Percentiles rank a stretch among this genome's conserved stretches.
These are phyloP conservation scores for Tetragonula clypearis DNA, from an alignment of 1,140 invertebrate genomes.

Conservation along the genomic window DNA sequence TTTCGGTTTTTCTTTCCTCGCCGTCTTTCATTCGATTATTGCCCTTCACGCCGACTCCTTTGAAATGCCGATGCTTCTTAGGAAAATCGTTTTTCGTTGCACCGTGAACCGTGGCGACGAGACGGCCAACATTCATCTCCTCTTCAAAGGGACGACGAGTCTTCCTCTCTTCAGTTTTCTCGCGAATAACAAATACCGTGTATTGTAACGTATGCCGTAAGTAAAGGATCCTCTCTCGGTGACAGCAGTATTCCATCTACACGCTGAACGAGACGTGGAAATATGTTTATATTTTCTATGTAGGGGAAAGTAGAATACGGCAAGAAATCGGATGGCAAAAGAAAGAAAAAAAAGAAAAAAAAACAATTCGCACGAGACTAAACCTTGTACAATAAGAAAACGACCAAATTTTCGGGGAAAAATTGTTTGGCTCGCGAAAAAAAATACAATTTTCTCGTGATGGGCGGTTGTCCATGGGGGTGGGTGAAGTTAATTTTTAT, in stretches of 20 bases:
- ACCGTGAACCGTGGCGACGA: constrained; percentile 26
- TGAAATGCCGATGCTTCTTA: not conserved
- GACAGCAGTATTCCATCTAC: not conserved
- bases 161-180: constrained; percentile 9
- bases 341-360: too few relatives aligned
- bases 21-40: constrained; percentile 26
- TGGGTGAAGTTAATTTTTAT: too few relatives aligned
- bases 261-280: not conserved
- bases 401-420: too few relatives aligned
- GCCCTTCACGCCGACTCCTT: not conserved
- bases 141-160: not conserved
- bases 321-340: too few relatives aligned
- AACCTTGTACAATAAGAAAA: too few relatives aligned
- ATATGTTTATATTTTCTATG: not conserved
- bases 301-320: not conserved
- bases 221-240: not conserved
- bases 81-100: constrained; percentile 37
- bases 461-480: too few relatives aligned
- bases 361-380: too few relatives aligned
- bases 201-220: constrained; percentile 20
- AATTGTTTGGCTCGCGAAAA: too few relatives aligned
- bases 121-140: constrained; percentile 57
- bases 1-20: not conserved
- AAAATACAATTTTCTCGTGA: too few relatives aligned
- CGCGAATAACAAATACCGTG: constrained; percentile 4